Conservation (phyloP, 2,888 invertebrate genomes). For the Flexamia atlantica region DNA sequence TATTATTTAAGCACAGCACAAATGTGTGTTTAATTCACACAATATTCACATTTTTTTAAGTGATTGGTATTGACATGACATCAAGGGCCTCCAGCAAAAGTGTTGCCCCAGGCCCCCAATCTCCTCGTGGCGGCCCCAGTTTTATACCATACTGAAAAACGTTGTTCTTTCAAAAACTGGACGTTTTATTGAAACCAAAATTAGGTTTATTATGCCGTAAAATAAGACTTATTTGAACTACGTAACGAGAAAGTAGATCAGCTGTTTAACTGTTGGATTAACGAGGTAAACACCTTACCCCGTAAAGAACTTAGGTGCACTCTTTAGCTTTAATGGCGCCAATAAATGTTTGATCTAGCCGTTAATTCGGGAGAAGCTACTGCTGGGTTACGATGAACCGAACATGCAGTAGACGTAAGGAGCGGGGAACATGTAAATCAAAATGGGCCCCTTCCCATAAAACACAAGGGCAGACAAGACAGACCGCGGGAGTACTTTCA, state of each 20-base stretch:
- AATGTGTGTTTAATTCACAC: too few relatives aligned
- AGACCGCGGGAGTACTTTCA: not conserved
- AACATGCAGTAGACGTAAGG: not conserved
- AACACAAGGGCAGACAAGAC: not conserved
- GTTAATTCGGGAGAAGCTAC: not conserved
- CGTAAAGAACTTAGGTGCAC: not conserved
- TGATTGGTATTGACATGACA: too few relatives aligned
- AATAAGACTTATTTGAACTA: not conserved
- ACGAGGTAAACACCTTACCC: not conserved
- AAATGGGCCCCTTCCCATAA: not conserved
- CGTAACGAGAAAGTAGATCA: conserved; percentile 4
- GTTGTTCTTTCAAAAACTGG: too few relatives aligned
- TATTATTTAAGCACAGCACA: too few relatives aligned
- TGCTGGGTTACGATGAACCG: not conserved
- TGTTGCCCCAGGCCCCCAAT: too few relatives aligned
- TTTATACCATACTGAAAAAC: too few relatives aligned
- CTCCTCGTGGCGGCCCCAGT: too few relatives aligned
- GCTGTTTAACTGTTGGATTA: conserved; percentile 32
- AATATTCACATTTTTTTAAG: too few relatives aligned
- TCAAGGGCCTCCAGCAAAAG: too few relatives aligned
- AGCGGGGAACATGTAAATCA: conserved; percentile 1
- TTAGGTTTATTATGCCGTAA: not conserved
- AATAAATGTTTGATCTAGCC: not conserved
- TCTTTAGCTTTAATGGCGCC: not conserved
- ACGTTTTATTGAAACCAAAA: too few relatives aligned